Evolutionary conservation across 2,797 vertebrate genomes (phyloP).

Genomic region (Dendrocincla fuliginosa): DNA sequence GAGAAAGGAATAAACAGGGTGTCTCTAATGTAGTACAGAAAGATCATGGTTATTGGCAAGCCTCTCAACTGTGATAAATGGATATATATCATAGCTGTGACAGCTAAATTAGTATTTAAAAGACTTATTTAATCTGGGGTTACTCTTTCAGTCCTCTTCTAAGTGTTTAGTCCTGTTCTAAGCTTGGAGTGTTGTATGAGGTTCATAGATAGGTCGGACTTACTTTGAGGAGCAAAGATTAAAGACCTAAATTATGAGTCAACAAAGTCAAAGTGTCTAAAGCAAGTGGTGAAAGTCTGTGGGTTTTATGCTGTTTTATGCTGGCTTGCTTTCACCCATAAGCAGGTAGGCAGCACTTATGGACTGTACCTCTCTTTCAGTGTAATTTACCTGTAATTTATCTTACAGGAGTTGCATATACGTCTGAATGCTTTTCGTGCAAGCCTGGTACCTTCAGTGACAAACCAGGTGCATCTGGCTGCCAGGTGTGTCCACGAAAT

Average conservation of each 20-base stretch:
- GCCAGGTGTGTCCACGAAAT: slow-evolving; percentile 87
- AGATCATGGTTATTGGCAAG: fast-evolving
- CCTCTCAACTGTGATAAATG: background rate
- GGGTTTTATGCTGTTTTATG: background rate
- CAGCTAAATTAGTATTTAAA: background rate
- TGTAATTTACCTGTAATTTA: background rate
- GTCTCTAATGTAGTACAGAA: background rate
- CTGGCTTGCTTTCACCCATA: background rate
- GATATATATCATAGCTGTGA: background rate
- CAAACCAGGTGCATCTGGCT: slow-evolving; percentile 85
- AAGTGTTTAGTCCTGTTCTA: background rate
- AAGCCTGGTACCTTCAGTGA: slow-evolving; percentile 92
- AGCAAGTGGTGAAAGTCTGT: background rate
- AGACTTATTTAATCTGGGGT: background rate
- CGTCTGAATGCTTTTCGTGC: slow-evolving; percentile 93
- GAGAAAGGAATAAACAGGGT: background rate
- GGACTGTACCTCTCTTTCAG: background rate
- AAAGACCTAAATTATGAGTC: background rate
- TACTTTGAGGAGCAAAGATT: background rate
- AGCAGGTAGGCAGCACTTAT: background rate
- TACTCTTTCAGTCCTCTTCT: background rate
- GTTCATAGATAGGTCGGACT: background rate
- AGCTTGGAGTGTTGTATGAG: background rate
- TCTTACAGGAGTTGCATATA: slow-evolving; percentile 92
- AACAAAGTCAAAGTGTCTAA: background rate